A percentile compares a stretch with the other conserved stretches of the same genome.
Evolutionary conservation across 2,888 invertebrate genomes (phyloP).

Genomic region (Meloe dianella): DNA sequence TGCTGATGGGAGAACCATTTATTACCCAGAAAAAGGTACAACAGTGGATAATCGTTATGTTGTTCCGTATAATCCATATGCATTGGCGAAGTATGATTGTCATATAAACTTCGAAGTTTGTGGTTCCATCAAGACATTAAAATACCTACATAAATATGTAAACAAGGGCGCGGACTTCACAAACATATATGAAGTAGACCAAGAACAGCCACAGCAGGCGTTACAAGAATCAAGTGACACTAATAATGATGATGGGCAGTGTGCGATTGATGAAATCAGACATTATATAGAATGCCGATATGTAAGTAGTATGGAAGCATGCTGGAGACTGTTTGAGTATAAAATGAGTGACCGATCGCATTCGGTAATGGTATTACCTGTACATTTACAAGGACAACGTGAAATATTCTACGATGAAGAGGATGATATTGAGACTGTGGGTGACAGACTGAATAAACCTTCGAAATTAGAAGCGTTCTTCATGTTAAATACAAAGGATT

Average conservation of each 20-base stretch:
- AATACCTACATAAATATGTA: too few relatives aligned
- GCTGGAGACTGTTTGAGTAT: conserved; percentile 49
- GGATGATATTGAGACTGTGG: too few relatives aligned
- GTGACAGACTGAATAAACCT: conserved; percentile 18
- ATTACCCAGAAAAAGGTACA: background rate
- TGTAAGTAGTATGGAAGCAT: conserved; percentile 50
- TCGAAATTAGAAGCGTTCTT: conserved; percentile 44
- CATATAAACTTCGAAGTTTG: too few relatives aligned
- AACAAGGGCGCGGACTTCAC: conserved; percentile 19
- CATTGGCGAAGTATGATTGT: too few relatives aligned
- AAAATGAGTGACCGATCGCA: too few relatives aligned
- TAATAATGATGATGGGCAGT: too few relatives aligned
- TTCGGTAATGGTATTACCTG: conserved; percentile 44
- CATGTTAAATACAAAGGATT: conserved; percentile 35
- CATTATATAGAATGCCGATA: conserved; percentile 48
- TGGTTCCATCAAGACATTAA: too few relatives aligned
- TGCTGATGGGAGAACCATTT: conserved; percentile 6
- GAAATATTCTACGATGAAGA: conserved; percentile 20
- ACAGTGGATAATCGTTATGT: conserved; percentile 24
- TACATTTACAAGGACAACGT: conserved; percentile 47
- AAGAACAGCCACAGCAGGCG: too few relatives aligned
- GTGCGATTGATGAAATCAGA: conserved; percentile 44
- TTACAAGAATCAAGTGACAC: too few relatives aligned
- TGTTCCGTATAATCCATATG: too few relatives aligned
- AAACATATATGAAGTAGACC: conserved; percentile 16